These are phyloP conservation scores for Aradophagus sp. DNA, from an alignment of 1,140 invertebrate species.

Conservation along the genomic window DNA sequence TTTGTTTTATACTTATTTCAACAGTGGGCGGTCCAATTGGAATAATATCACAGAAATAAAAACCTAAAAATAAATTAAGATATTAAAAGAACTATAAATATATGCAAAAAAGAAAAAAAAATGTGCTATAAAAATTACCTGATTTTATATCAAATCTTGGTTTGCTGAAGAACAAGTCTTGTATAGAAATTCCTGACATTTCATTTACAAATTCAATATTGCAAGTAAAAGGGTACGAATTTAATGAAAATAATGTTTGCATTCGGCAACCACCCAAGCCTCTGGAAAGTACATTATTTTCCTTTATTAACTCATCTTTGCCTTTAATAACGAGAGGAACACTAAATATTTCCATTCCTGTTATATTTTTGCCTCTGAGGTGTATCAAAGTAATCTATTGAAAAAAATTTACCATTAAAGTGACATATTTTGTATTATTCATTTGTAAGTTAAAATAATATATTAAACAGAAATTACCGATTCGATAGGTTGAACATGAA, in stretches of 20 bases:
- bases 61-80: conserved; percentile 59
- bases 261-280: conserved; percentile 71
- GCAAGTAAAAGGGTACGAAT: conserved; percentile 71
- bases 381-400: conserved; percentile 64
- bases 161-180: conserved; percentile 72
- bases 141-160: conserved; percentile 73
- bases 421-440: not conserved
- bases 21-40: conserved; percentile 68
- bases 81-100: conserved; percentile 5
- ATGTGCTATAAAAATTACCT: conserved; percentile 59
- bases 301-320: conserved; percentile 69
- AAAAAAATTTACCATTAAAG: conserved; percentile 14
- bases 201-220: conserved; percentile 68
- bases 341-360: conserved; percentile 69
- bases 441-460: conserved; percentile 1
- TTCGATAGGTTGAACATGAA: conserved; percentile 68
- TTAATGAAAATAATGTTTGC: conserved; percentile 63
- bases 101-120: conserved; percentile 1
- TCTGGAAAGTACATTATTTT: conserved; percentile 71
- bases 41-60: conserved; percentile 73
- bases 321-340: conserved; percentile 70
- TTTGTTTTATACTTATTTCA: conserved; percentile 65
- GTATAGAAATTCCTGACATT: conserved; percentile 60
- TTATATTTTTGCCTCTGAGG: conserved; percentile 69
- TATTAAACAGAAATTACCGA: conserved; percentile 63